Percentiles rank a stretch among this genome's conserved stretches.
Conservation (phyloP, 2,113 vertebrate species). For the Serilophus lunatus region DNA sequence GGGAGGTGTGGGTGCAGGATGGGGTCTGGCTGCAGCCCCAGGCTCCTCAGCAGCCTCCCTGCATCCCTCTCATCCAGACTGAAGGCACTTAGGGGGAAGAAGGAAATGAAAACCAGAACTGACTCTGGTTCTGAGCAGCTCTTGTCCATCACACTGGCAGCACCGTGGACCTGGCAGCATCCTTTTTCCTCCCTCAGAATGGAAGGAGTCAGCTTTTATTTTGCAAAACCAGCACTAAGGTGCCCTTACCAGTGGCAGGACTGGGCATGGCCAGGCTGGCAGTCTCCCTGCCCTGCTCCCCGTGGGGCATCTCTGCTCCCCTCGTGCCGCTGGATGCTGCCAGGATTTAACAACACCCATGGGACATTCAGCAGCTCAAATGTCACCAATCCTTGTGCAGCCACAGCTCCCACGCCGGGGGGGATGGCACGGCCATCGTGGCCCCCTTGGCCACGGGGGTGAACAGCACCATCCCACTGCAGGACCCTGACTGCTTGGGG, state of each 20-base stretch:
- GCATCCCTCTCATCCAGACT: background rate
- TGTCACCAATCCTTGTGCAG: background rate
- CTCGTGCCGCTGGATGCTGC: background rate
- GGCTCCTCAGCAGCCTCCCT: background rate
- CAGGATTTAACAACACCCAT: background rate
- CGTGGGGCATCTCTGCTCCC: background rate
- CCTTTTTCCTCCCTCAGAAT: background rate
- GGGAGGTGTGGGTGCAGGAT: background rate
- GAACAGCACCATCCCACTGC: fast-evolving
- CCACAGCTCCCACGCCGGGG: background rate
- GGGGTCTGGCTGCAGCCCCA: background rate
- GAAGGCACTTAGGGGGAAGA: background rate
- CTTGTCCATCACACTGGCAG: fast-evolving
- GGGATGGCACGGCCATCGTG: background rate
- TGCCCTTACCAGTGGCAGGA: background rate
- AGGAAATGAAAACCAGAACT: background rate
- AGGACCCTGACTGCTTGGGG: fast-evolving
- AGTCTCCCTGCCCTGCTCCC: background rate
- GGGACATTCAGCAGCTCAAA: background rate
- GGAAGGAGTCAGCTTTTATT: background rate
- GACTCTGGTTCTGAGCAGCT: background rate
- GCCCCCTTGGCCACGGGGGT: fast-evolving
- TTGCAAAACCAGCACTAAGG: background rate
- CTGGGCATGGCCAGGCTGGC: background rate
- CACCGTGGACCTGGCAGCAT: fast-evolving